Base-by-base conservation (phyloP, 2,888 invertebrate species). In the Zaprionus lineosus region DNA sequence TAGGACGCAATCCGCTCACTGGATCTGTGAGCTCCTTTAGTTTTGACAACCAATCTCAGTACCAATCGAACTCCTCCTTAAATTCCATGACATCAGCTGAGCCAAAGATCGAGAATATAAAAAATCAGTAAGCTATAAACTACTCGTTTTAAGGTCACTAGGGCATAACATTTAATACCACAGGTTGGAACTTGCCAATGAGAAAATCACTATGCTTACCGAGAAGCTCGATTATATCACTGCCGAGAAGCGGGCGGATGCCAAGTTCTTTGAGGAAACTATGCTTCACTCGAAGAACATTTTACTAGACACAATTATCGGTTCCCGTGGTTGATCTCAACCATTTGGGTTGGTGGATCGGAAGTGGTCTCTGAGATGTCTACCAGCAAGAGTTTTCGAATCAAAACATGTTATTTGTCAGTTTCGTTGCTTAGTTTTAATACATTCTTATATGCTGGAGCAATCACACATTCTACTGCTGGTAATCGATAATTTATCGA, bases 161-260 rank as follows among this genome's bases (percentile, higher is more conserved):
- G 21, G 7, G 2, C 9, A 4, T 4, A n/a, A n/a, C 11, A n/a
- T 21, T 12, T 19, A 16, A 34, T 3, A n/a, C 18, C 4, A 1
- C 14, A 89, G 89, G 53, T 74, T 90, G 48, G 89, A 90, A 70
- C 41, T 88, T 26, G 77, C 88, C 1, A 81, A 74, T 2, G 90
- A 90, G 46, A 88, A 89, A 56, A 88, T 89, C 1, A 63, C 70
- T 2, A 76, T 89, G 64, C 63, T 90, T 3, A 86, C 83, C 0
- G 88, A 89, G 24, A 89, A 89, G 56, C 52, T 90, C 0, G 68
- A 78, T 2, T 77, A 87, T 21, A 9, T 89, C 0, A 66, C 61
- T 1, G 69, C 81, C 4, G 90, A 90, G 57, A 89, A 88, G 41
- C 74, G 84, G 4, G 76, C 70, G n/a, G 90, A 90, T 68, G 62